A percentile compares a stretch with the other conserved stretches of the same genome.
Evolutionary conservation across 2,888 invertebrate species (phyloP).

Genomic region (Subacronicta megacephala): DNA sequence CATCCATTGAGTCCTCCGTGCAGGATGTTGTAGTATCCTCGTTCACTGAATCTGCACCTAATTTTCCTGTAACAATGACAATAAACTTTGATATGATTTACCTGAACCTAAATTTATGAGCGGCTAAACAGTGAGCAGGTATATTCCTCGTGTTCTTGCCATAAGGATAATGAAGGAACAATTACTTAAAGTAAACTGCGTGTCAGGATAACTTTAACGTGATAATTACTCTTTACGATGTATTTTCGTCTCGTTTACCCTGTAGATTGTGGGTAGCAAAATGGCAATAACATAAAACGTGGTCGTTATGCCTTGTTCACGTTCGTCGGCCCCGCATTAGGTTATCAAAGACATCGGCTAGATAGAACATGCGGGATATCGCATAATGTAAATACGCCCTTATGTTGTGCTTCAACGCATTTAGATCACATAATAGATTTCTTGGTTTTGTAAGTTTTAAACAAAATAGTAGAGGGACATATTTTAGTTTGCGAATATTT

Average conservation of each 20-base stretch:
- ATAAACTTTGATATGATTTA: slow-evolving; percentile 9
- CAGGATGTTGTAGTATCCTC: slow-evolving; percentile 93
- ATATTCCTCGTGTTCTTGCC: background rate
- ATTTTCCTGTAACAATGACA: slow-evolving; percentile 75
- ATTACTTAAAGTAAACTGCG: slow-evolving; percentile 13
- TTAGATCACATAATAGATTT: slow-evolving; percentile 22
- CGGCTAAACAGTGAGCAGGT: slow-evolving; percentile 8
- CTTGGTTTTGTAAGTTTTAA: slow-evolving; percentile 31
- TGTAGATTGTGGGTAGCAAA: slow-evolving; percentile 31
- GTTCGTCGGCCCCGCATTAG: slow-evolving; percentile 44
- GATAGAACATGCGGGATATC: slow-evolving; percentile 44
- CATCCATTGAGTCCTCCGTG: slow-evolving; percentile 93
- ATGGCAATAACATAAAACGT: slow-evolving; percentile 36
- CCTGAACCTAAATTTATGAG: slow-evolving; percentile 10
- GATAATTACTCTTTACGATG: slow-evolving; percentile 25
- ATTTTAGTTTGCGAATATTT: too few species aligned
- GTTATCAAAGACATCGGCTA: slow-evolving; percentile 45
- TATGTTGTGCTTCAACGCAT: slow-evolving; percentile 22
- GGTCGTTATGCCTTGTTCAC: slow-evolving; percentile 33
- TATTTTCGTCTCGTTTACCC: slow-evolving; percentile 34
- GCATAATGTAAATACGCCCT: slow-evolving; percentile 43
- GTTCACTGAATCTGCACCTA: slow-evolving; percentile 90
- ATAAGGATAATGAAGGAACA: slow-evolving; percentile 1
- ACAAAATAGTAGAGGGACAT: slow-evolving; percentile 2
- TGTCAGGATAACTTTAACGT: slow-evolving; percentile 20